Evolutionary conservation across 64 coral and sea anemone genomes (phyloP).

Genomic region (Pachyseris speciosa): DNA sequence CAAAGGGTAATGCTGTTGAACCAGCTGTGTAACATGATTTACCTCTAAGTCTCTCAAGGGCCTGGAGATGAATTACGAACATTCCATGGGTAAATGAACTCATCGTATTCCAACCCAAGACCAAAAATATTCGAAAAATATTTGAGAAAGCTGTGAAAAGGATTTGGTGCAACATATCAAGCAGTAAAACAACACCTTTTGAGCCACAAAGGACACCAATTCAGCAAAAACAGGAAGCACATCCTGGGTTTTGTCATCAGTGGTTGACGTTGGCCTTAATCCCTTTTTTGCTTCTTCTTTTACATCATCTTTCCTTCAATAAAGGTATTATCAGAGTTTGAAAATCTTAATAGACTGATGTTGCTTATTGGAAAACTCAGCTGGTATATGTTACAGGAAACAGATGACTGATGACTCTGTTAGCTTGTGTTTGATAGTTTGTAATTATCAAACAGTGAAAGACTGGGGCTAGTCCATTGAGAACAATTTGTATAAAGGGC

Average conservation of each 20-base stretch:
- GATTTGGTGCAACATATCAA: not conserved
- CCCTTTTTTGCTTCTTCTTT: constrained; percentile 91
- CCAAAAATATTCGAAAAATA: too few species aligned
- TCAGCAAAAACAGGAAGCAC: constrained; percentile 74
- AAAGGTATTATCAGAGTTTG: not conserved
- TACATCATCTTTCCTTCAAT: constrained; percentile 91
- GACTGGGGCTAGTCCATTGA: too few species aligned
- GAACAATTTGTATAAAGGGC: too few species aligned
- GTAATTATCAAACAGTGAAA: too few species aligned
- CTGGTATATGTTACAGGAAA: too few species aligned
- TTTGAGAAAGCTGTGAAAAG: not conserved
- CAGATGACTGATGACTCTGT: too few species aligned
- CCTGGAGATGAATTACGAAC: constrained; percentile 3
- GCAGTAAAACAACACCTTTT: constrained; percentile 54
- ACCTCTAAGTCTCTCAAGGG: constrained; percentile 60
- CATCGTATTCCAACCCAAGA: not conserved
- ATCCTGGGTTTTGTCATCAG: not conserved
- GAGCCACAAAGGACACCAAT: constrained; percentile 77
- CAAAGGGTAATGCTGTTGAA: constrained; percentile 53
- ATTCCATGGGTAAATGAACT: not conserved
- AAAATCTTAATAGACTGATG: not conserved
- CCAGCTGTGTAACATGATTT: constrained; percentile 71
- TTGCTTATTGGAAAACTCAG: too few species aligned
- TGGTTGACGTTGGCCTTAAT: constrained; percentile 28
- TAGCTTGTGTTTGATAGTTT: too few species aligned